Base-by-base conservation (phyloP, 2,113 vertebrate species). In the Poecilia latipinna region DNA sequence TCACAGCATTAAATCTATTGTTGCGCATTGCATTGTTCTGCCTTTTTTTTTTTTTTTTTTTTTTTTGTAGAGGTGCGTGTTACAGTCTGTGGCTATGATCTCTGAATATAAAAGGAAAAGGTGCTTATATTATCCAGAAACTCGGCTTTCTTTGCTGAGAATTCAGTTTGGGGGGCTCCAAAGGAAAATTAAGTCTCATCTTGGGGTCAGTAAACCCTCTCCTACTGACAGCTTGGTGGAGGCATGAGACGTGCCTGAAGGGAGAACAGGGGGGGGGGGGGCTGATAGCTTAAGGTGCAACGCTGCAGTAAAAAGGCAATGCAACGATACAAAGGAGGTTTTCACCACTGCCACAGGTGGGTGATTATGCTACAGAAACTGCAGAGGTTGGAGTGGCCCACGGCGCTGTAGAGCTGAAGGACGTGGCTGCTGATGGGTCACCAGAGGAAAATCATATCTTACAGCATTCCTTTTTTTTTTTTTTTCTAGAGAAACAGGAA, bases 131-230 rank as follows among this genome's bases (percentile, higher is more conserved):
- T 60, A 48, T 70, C 60, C 31, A 1, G 44, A 6, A 4, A 44
- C 62, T 60, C 57, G n/a, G 12, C 48, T 61, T 75, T 32, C 44
- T 6, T 68, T 66, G 39, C 72, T 61, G 48, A 62, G 54, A 69
- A 48, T 75, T 71, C 68, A 62, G 51, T 70, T 66, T 69, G 35
- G 64, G 65, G 15, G 65, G 15, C 33, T 73, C 37, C 44, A 62
- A 65, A 79, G 68, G 39, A 79, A 74, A 69, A 82, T 79, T 65
- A 79, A 74, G 61, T 81, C 42, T 42, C 69, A 68, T 80, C 42
- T 84, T 66, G 65, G 70, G 79, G 73, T 79, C 70, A 66, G 62
- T 70, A 65, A 72, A 70, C 42, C 39, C 28, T 67, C n/a, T 70
- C 44, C 57, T 63, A 12, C 24, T 61, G 33, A 76, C 61, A 57